Evolutionary conservation across 2,113 vertebrate genomes (phyloP).

Genomic region (Vicugna pacos): DNA sequence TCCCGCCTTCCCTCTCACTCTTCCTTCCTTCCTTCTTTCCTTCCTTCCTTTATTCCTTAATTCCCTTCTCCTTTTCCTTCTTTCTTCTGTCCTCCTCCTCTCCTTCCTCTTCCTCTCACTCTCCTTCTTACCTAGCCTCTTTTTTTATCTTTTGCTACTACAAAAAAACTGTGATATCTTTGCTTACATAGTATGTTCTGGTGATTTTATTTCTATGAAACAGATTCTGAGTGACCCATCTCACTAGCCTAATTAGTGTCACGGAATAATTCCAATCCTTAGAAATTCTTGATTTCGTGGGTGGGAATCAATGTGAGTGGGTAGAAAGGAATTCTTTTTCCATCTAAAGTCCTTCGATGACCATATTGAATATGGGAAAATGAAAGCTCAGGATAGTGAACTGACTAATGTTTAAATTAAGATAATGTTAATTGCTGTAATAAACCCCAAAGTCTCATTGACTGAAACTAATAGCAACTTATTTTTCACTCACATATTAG

Average conservation of each 20-base stretch:
- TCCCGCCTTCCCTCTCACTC: not conserved
- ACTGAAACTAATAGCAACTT: not conserved
- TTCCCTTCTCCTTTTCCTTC: not conserved
- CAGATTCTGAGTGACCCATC: not conserved
- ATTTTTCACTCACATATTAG: not conserved
- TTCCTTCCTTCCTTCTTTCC: not conserved
- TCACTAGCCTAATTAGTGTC: not conserved
- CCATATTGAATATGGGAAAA: not conserved
- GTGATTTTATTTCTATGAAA: not conserved
- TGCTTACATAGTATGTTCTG: not conserved
- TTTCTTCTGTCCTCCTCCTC: not conserved
- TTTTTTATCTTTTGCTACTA: not conserved
- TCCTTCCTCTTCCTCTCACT: not conserved
- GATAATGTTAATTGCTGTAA: not conserved
- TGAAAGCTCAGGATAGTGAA: not conserved
- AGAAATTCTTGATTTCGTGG: not conserved
- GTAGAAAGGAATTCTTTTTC: not conserved
- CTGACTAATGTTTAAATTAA: not conserved
- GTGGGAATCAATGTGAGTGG: not conserved
- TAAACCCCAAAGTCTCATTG: not conserved
- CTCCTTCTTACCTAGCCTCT: not conserved
- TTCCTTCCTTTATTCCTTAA: not conserved
- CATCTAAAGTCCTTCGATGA: not conserved
- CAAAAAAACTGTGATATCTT: not conserved
- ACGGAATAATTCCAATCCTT: not conserved